Base-by-base conservation (phyloP, 92 coral and sea anemone species). In the Siderastrea radians region DNA sequence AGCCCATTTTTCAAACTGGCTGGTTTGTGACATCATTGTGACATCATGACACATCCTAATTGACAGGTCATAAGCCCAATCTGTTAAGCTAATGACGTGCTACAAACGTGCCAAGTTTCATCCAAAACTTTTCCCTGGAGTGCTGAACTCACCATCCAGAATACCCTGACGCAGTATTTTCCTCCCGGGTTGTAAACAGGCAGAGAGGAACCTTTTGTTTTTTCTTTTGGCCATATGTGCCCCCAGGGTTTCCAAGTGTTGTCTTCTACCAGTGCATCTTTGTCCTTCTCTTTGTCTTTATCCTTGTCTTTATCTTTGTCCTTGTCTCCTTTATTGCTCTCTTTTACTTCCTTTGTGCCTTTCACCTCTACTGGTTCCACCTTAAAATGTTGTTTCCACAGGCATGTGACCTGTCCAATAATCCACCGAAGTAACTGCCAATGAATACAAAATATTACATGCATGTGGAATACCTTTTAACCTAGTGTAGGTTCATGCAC, bases 141-240 rank as follows among this genome's bases (percentile, higher is more conserved):
- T 26, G 38, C 38, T 26, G 38, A 26, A 26, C 98, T 78, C 90
- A 96, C 99, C 99, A 96, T 84, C 99, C 99, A 97, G 82, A 90
- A 94, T 13, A 97, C 54, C 77, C 91, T 92, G 77, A 97, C 93
- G 48, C 95, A 94, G 84, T 97, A 97, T 78, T 97, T 97, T 19
- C 99, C 99, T 19, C 98, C 97, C 10, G 97, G 90, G 77, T 97
- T 97, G 72, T 92, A 97, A 53, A 97, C 90, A 3, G 98, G 96
- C 45, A 86, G 65, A 14, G 96, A 90, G 78, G 96, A 90, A 43
- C 93, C 93, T 74, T 96, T 96, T 13, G 92, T 80, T 87, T 97
- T 97, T 83, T 97, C 99, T 73, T 97, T 97, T 3, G 99, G 99
- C 99, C 99, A 97, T 62, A 97, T 94, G 79, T 97, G 99, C 62